These are phyloP conservation scores for Tenrec ecaudatus DNA, from an alignment of 2,113 vertebrate genomes.

Conservation along the genomic window DNA sequence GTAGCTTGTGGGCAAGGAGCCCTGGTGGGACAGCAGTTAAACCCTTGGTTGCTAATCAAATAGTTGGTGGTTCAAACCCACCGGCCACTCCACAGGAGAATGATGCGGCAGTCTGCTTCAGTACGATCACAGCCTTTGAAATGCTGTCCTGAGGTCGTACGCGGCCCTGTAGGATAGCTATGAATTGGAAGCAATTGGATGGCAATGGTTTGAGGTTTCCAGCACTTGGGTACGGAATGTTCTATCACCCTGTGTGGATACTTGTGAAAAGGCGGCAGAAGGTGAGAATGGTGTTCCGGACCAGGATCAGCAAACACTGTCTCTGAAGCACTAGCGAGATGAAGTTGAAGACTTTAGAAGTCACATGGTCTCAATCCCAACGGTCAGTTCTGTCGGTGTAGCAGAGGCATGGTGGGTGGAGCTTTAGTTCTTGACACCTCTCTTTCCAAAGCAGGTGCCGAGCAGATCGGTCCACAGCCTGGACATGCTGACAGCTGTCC, in stretches of 20 bases:
- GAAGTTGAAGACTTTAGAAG: background rate
- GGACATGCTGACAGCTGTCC: background rate
- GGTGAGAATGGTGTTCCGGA: background rate
- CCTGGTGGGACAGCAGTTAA: no score
- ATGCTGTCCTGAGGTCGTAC: no score
- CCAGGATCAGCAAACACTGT: background rate
- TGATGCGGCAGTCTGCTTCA: no score
- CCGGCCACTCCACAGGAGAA: background rate
- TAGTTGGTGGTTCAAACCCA: background rate
- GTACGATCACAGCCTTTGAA: no score
- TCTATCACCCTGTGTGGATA: background rate
- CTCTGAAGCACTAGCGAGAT: background rate
- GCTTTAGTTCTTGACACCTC: background rate
- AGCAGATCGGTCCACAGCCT: rapidly evolving
- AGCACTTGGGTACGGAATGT: no score
- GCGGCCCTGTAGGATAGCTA: no score
- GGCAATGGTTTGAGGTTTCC: no score
- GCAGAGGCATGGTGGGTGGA: background rate
- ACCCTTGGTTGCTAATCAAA: no score
- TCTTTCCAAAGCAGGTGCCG: background rate
- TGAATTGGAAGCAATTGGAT: no score
- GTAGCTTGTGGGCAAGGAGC: no score
- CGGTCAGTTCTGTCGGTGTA: background rate
- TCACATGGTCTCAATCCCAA: no score
- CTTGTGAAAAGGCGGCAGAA: background rate